Percentiles rank a stretch among this genome's conserved stretches.
These are phyloP conservation scores for Bryconaethiops microstoma DNA, from an alignment of 2,797 vertebrate species.

Conservation along the genomic window DNA sequence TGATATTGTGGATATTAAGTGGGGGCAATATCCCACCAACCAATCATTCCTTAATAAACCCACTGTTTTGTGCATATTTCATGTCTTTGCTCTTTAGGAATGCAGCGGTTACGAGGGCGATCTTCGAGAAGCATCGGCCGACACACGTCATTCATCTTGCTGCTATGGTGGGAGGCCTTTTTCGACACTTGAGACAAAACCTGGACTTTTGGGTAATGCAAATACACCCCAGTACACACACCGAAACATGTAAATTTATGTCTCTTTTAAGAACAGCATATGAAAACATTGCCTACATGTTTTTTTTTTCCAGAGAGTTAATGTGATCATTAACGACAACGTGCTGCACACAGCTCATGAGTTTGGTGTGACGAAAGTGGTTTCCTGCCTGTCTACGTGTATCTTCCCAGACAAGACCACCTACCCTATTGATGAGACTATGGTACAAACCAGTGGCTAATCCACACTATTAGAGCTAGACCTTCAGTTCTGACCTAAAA, in stretches of 20 bases:
- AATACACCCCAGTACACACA: not conserved
- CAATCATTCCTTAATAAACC: too few species aligned
- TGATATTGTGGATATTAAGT: too few species aligned
- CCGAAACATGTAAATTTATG: not conserved
- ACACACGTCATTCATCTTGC: slow-evolving; percentile 93
- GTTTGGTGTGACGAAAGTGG: slow-evolving; percentile 79
- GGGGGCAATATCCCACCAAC: too few species aligned
- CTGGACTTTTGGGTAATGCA: slow-evolving; percentile 91
- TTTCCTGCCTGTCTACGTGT: slow-evolving; percentile 89
- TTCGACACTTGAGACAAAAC: slow-evolving; percentile 89
- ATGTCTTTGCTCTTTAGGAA: slow-evolving; percentile 69
- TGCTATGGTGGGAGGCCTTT: slow-evolving; percentile 93
- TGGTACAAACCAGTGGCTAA: slow-evolving; percentile 35
- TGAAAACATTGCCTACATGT: not conserved
- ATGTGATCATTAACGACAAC: slow-evolving; percentile 91
- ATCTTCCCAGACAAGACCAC: slow-evolving; percentile 82
- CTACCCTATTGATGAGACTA: slow-evolving; percentile 84
- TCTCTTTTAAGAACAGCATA: not conserved
- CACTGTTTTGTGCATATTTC: too few species aligned
- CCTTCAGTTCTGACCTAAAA: too few species aligned
- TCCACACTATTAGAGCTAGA: too few species aligned
- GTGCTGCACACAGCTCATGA: slow-evolving; percentile 87
- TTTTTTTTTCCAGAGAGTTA: slow-evolving; percentile 83
- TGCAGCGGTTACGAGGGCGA: slow-evolving; percentile 75
- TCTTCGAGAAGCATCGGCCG: slow-evolving; percentile 84